These are phyloP conservation scores for Caenorhabditis macrosperma DNA, from an alignment of 2,888 invertebrate genomes.

Conservation along the genomic window DNA sequence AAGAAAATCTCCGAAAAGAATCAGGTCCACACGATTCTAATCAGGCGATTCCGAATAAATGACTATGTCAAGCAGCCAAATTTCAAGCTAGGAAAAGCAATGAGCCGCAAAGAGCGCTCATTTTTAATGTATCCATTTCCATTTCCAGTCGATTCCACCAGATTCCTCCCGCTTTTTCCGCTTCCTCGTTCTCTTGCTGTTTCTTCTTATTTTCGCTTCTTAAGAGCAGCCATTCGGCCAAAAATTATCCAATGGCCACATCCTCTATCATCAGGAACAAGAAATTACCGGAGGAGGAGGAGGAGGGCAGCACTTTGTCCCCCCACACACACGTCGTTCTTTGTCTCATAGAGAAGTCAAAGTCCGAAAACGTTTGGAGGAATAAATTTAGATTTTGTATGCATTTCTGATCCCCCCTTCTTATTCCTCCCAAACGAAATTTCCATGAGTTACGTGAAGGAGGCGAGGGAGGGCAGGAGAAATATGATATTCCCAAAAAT, in stretches of 20 bases:
- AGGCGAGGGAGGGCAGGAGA: background rate
- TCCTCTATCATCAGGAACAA: too few relatives aligned
- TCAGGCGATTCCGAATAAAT: too few relatives aligned
- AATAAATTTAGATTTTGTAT: constrained; percentile 15
- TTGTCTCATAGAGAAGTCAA: too few relatives aligned
- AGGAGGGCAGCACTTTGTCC: too few relatives aligned
- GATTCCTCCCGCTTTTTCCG: background rate
- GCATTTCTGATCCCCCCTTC: constrained; percentile 36
- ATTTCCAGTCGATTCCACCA: background rate
- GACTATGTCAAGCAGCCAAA: too few relatives aligned
- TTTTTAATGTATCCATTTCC: constrained; percentile 1
- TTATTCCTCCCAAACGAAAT: constrained; percentile 6
- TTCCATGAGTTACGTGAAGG: constrained; percentile 26
- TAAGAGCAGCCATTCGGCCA: background rate
- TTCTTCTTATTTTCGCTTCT: background rate
- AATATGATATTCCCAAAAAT: constrained; percentile 52
- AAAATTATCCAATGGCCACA: too few relatives aligned
- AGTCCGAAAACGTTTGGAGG: too few relatives aligned
- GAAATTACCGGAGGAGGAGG: too few relatives aligned
- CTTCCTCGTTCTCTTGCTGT: background rate
- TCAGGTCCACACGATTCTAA: too few relatives aligned
- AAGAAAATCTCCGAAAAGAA: too few relatives aligned
- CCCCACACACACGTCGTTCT: too few relatives aligned
- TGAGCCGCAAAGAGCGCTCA: constrained; percentile 3
- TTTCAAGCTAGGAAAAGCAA: background rate